A percentile compares a stretch with the other conserved stretches of the same genome.
These are phyloP conservation scores for Calameuta filiformis DNA, from an alignment of 2,888 invertebrate species.

Conservation along the genomic window DNA sequence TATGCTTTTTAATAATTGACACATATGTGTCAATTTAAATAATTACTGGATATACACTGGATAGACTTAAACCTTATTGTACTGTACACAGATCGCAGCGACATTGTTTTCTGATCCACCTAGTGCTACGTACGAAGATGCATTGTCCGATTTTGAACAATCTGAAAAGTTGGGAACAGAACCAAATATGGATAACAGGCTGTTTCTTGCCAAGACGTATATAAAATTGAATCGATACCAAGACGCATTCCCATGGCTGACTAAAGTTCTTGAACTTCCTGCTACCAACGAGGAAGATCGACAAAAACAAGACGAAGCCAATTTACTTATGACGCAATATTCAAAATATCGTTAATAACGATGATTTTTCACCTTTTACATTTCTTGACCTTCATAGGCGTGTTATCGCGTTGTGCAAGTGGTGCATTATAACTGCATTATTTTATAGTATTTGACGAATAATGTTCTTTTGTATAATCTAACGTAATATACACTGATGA, in stretches of 20 bases:
- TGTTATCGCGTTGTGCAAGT: background rate
- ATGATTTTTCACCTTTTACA: background rate
- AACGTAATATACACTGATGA: background rate
- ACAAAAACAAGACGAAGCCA: conserved; percentile 47
- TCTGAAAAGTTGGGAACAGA: conserved; percentile 68
- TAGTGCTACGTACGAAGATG: conserved; percentile 72
- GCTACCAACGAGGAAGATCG: conserved; percentile 38
- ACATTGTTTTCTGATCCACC: conserved; percentile 76
- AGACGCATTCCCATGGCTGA: conserved; percentile 68
- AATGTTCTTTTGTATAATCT: background rate
- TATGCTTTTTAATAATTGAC: background rate
- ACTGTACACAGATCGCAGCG: conserved; percentile 68
- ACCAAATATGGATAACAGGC: conserved; percentile 72
- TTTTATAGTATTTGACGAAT: background rate
- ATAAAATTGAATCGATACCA: conserved; percentile 67
- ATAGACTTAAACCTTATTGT: background rate
- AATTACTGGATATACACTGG: background rate
- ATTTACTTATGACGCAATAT: conserved; percentile 48
- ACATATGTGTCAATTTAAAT: background rate
- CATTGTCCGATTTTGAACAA: conserved; percentile 69
- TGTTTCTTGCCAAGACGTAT: conserved; percentile 71
- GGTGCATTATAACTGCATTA: background rate
- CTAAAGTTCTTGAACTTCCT: conserved; percentile 40
- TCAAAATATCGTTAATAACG: conserved; percentile 38
- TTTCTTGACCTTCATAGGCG: background rate